These are phyloP conservation scores for Clarias pachynema DNA, from an alignment of 2,797 vertebrate species.

Conservation along the genomic window DNA sequence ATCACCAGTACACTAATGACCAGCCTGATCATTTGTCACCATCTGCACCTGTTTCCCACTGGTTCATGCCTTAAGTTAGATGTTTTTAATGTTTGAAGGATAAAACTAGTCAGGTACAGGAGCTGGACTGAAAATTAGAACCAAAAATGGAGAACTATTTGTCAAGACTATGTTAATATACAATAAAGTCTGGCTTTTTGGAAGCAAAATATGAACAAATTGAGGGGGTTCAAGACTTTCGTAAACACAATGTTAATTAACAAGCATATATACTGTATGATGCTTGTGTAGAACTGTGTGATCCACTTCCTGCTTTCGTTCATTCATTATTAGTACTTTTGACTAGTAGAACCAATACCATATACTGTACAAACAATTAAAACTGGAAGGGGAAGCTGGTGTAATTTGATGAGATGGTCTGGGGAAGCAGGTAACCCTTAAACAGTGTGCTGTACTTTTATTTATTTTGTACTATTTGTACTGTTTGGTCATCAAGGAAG, in stretches of 20 bases:
- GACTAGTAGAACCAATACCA: background rate
- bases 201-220: too few relatives aligned
- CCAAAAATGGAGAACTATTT: too few relatives aligned
- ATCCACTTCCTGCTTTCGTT: background rate
- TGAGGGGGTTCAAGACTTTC: too few relatives aligned
- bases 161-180: too few relatives aligned
- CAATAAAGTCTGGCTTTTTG: too few relatives aligned
- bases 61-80: too few relatives aligned
- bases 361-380: background rate
- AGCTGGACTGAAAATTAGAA: too few relatives aligned
- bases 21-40: too few relatives aligned
- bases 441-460: background rate
- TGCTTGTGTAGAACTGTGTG: background rate
- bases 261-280: background rate
- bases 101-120: too few relatives aligned
- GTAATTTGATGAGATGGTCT: background rate
- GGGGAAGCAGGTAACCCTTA: background rate
- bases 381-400: background rate
- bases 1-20: too few relatives aligned
- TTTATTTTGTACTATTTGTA: background rate
- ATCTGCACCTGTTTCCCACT: too few relatives aligned
- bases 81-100: too few relatives aligned
- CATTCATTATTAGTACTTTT: background rate
- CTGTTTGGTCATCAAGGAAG: background rate
- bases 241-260: background rate